phyloP scores from a whole-genome alignment of 2,797 vertebrate species.

The Lacerta viridis region DNA sequence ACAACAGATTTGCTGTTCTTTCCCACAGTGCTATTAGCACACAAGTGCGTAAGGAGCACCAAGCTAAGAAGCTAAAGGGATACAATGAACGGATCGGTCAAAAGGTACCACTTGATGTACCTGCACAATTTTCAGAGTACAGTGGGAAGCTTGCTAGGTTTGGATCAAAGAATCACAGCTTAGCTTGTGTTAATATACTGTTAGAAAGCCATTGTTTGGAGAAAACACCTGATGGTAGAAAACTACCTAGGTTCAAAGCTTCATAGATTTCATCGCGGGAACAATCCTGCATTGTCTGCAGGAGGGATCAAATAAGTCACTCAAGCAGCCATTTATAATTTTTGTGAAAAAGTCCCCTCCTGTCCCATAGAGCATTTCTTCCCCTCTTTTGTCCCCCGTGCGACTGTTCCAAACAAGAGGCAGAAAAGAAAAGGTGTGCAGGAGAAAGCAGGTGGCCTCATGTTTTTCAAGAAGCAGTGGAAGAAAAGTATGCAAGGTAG shows the following conservation, averaged over 20 bases:
- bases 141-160: neutral
- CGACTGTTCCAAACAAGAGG: neutral
- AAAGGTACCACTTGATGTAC: neutral
- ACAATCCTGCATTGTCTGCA: conserved; percentile 56
- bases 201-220: conserved; percentile 52
- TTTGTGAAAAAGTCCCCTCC: conserved; percentile 45
- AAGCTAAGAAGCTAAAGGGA: neutral
- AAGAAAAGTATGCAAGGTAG: conserved; percentile 28
- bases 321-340: conserved; percentile 57
- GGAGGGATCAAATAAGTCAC: conserved; percentile 67
- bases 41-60: neutral
- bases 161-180: neutral
- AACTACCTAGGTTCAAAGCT: conserved; percentile 56
- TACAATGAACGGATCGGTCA: neutral
- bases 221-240: conserved; percentile 65
- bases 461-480: conserved; percentile 49
- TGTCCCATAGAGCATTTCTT: conserved; percentile 1
- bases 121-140: neutral
- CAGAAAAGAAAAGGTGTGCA: neutral
- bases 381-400: neutral
- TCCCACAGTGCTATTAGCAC: neutral
- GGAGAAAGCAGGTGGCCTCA: neutral
- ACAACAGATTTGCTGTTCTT: neutral
- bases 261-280: conserved; percentile 20
- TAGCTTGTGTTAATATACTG: neutral